Conservation (phyloP, 2,113 vertebrate species). For the Halichoeres trimaculatus region DNA sequence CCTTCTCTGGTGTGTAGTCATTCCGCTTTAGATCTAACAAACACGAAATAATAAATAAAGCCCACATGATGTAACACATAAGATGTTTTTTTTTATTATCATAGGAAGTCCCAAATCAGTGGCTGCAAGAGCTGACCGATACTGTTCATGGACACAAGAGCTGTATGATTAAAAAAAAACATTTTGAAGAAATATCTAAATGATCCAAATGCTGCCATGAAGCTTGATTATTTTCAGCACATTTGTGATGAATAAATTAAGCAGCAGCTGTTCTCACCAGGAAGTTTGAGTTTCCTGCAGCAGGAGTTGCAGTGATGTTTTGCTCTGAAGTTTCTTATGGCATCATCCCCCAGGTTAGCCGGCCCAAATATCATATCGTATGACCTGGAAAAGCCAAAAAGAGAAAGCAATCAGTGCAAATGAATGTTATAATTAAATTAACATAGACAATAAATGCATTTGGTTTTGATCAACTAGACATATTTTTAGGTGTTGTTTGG, state of each 20-base stretch:
- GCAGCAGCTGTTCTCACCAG: conserved; percentile 84
- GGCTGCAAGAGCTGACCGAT: no score
- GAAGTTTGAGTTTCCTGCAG: conserved; percentile 97
- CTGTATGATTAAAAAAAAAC: no score
- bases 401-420: not conserved
- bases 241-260: not conserved
- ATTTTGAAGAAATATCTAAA: no score
- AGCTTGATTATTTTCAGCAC: no score
- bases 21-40: conserved; percentile 94
- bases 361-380: conserved; percentile 98
- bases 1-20: conserved; percentile 96
- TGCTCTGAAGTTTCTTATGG: conserved; percentile 95
- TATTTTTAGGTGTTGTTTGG: no score
- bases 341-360: conserved; percentile 96
- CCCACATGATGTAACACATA: not conserved
- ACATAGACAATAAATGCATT: no score
- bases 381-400: conserved; percentile 82
- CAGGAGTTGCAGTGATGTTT: conserved; percentile 99
- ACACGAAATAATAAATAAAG: not conserved
- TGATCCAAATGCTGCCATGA: no score
- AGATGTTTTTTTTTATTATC: no score
- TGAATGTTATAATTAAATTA: no score
- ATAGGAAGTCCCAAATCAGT: no score
- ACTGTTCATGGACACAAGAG: no score
- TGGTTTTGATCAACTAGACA: no score